phyloP scores from a whole-genome alignment of 2,113 vertebrate species.

The Ciconia maguari region DNA sequence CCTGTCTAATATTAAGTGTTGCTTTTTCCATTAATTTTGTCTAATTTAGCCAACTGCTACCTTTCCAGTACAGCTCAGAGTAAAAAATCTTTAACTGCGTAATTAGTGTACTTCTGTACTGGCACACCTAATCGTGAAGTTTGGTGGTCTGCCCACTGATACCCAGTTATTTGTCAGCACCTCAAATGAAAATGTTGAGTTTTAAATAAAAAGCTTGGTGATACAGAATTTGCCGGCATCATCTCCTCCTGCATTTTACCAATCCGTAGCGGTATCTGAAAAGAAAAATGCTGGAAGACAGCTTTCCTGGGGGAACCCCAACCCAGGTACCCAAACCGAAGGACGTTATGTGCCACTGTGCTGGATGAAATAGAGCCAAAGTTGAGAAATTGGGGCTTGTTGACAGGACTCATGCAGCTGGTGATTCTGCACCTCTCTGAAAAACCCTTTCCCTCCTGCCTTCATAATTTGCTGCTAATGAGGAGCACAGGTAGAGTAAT shows the following conservation, averaged over 20 bases:
- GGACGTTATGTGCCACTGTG: not conserved
- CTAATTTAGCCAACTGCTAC: constrained; percentile 4
- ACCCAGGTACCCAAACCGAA: not conserved
- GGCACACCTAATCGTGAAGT: not conserved
- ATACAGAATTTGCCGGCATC: not conserved
- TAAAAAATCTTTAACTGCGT: not conserved
- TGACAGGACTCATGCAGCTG: not conserved
- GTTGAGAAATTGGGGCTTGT: not conserved
- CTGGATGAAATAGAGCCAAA: not conserved
- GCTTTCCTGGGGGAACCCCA: not conserved
- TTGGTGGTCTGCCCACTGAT: not conserved
- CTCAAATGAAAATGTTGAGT: not conserved
- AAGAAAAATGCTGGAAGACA: not conserved
- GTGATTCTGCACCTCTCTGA: not conserved
- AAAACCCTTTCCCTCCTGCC: not conserved
- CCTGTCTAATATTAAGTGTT: constrained; percentile 1
- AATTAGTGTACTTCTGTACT: not conserved
- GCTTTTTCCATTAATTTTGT: constrained; percentile 25
- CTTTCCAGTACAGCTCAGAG: not conserved
- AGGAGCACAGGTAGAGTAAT: not conserved
- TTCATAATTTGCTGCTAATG: not conserved
- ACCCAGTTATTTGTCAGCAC: not conserved
- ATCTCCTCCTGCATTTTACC: not conserved
- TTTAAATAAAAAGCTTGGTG: not conserved
- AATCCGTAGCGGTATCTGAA: not conserved